phyloP scores from a whole-genome alignment of 2,113 vertebrate species.

The Chunga burmeisteri region DNA sequence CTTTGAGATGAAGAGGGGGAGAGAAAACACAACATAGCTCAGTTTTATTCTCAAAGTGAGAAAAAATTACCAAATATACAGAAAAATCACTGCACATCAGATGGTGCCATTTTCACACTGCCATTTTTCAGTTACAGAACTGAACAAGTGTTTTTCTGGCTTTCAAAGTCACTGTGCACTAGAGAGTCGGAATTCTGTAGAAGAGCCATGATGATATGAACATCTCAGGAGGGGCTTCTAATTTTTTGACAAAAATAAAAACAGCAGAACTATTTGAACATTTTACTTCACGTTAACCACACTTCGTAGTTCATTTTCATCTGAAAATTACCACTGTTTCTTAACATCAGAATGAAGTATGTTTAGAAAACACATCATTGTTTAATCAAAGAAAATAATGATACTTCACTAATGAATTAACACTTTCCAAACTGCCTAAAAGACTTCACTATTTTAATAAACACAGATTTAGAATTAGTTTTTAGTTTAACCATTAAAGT shows the following conservation, averaged over 20 bases:
- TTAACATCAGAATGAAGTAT: background rate
- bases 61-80: background rate
- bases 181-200: background rate
- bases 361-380: background rate
- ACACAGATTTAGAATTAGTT: background rate
- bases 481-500: background rate
- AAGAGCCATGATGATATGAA: background rate
- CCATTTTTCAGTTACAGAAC: background rate
- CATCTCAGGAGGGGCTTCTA: background rate
- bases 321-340: background rate
- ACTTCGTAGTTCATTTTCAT: background rate
- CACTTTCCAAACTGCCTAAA: background rate
- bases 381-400: background rate
- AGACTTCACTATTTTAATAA: background rate
- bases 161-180: background rate
- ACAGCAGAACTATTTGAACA: background rate
- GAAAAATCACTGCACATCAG: background rate
- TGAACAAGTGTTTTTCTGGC: background rate
- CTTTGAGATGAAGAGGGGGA: background rate
- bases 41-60: background rate
- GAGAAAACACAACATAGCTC: background rate
- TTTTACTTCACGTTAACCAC: background rate
- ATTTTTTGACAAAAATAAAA: background rate
- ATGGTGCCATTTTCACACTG: rapidly evolving
- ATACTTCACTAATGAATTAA: background rate